These are phyloP conservation scores for Ammospiza nelsoni DNA, from an alignment of 2,113 vertebrate species.

Conservation along the genomic window DNA sequence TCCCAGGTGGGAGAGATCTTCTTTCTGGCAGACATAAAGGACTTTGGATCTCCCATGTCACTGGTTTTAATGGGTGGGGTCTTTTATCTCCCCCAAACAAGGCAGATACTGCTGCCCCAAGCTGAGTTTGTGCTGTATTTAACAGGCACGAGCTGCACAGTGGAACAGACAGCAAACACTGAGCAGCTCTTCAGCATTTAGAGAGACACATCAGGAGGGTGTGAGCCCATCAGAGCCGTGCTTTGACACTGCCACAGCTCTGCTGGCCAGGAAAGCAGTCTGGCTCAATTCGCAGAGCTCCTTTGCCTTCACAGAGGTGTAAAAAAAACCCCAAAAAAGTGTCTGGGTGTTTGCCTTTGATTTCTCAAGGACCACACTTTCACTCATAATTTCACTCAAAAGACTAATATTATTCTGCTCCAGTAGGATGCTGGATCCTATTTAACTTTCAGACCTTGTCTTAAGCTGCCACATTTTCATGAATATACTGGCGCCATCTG, in stretches of 20 bases:
- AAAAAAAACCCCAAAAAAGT: neutral
- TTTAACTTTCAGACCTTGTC: conserved; percentile 67
- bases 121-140: conserved; percentile 2
- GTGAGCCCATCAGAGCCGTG: neutral
- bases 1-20: neutral
- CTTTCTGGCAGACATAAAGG: neutral
- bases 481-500: conserved; percentile 55
- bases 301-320: neutral
- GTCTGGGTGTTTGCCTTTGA: conserved; percentile 12
- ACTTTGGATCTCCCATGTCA: neutral
- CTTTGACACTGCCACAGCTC: neutral
- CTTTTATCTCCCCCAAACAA: conserved; percentile 23
- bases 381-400: conserved; percentile 35
- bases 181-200: neutral
- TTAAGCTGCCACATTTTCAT: conserved; percentile 62
- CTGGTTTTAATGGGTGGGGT: neutral
- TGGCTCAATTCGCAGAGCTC: neutral
- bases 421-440: conserved; percentile 15
- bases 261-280: neutral
- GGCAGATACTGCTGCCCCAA: neutral
- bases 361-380: conserved; percentile 26
- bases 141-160: neutral
- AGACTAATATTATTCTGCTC: conserved; percentile 40
- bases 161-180: neutral
- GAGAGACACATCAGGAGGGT: neutral